Conservation (phyloP, 2,888 invertebrate species). For the Ectemnius continuus region DNA sequence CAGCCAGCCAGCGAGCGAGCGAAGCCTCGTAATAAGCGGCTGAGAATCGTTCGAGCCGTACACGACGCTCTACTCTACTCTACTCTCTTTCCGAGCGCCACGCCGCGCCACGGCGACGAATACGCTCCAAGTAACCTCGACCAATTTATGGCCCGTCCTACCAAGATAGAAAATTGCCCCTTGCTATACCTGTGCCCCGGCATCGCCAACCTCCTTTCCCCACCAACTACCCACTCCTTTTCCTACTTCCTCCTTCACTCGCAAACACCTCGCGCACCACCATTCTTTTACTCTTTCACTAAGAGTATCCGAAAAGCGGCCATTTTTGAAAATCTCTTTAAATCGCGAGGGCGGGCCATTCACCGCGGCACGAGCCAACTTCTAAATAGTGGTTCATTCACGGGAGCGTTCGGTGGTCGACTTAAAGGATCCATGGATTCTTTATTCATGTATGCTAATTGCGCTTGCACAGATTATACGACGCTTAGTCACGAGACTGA, state of each 20-base stretch:
- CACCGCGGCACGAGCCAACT: conserved; percentile 15
- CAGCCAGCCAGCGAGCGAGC: conserved; percentile 31
- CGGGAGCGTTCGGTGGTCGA: conserved; percentile 30
- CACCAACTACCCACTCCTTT: conserved; percentile 7
- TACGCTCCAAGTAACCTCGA: conserved; percentile 43
- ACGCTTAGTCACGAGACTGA: conserved; percentile 56
- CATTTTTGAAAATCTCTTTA: too few species aligned
- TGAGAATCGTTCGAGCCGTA: conserved; percentile 57
- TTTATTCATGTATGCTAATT: conserved; percentile 63
- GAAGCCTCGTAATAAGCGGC: conserved; percentile 55
- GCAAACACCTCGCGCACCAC: neutral
- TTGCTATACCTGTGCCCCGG: conserved; percentile 30
- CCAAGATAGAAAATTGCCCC: conserved; percentile 45
- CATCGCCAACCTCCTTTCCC: conserved; percentile 10
- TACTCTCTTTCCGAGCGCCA: neutral
- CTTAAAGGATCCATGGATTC: conserved; percentile 55
- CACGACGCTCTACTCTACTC: conserved; percentile 31
- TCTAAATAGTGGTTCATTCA: conserved; percentile 52
- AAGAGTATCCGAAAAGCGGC: too few species aligned
- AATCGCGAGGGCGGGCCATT: neutral
- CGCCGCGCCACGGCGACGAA: conserved; percentile 31
- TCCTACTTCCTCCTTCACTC: neutral
- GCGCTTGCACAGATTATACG: conserved; percentile 47
- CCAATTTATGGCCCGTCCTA: conserved; percentile 46
- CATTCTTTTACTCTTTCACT: neutral